Evolutionary conservation across 2,888 invertebrate genomes (phyloP), one percentile per base, ranked within the genome.

Genomic region (Automeris io): DNA sequence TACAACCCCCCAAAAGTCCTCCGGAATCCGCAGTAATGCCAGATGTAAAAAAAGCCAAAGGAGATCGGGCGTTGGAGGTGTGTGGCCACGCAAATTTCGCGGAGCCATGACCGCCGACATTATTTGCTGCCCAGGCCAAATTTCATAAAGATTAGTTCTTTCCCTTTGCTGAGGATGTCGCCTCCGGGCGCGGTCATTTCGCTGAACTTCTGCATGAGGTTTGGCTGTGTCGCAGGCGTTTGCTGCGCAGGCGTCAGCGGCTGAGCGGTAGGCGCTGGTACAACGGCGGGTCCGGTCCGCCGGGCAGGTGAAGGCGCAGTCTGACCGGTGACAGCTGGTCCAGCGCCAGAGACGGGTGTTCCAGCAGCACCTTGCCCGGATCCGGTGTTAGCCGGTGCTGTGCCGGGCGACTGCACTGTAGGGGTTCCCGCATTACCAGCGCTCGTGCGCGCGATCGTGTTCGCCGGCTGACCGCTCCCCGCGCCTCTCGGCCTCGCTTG

Each of bases 71-170:
- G 43, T 39, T 35, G 40, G 29, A 33, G 45, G 11, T 8, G 16
- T 29, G n/a, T 29, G 40, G 33, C 46, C 36, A 43, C 16, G 38
- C 35, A 43, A 40, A 58, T 39, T 47, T 47, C 52, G 47, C 49
- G 55, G 49, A 58, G 69, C 73, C 81, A 78, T 61, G 51, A 43
- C 49, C 62, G 61, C 78, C 74, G 66, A 53, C 75, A 82, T 90
- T 90, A 90, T 90, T 90, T 90, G 68, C 92, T 92, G 66, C 94
- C 94, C 59, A 96, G 90, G 54, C 96, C 96, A 79, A 96, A 96
- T 87, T 95, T 95, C 93, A 96, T 96, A 83, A 96, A 96, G 76
- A 96, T 95, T 54, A 96, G 91, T 88, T 96, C 96, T 87, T 96
- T 96, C 66, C 96, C 96, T 82, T 96, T 96, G 69, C 95, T 95